Base-by-base conservation (phyloP, 2,888 invertebrate genomes). In the Callinectes sapidus region DNA sequence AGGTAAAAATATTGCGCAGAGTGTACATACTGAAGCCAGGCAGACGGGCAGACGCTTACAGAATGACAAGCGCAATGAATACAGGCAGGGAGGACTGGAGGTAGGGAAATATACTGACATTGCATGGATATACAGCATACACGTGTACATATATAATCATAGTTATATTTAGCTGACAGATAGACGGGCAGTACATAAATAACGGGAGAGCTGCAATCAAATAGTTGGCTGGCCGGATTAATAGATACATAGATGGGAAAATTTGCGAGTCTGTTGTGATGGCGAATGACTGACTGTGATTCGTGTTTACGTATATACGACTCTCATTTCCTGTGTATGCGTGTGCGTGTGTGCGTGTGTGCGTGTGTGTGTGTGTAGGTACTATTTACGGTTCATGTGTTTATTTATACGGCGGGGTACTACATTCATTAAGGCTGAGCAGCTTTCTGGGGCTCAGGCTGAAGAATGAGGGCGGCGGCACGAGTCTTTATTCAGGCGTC, bases 261-360 rank as follows among this genome's bases (percentile, higher is more conserved):
- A 77, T 28, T 77, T 77, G 71, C 28, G 71, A 77, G 28, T 28
- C 71, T 77, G 28, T 77, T 77, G 28, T 77, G 71, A n/a, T 28
- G 28, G 28, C 23, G 71, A 77, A 77, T 28, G 71, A 77, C 71
- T 28, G 71, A 77, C 71, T 28, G 71, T 77, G 71, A 77, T 77
- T 77, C 71, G 71, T 77, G 71, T 77, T 77, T 77, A 77, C 71
- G 71, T 77, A 77, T 77, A 77, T 77, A 77, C n/a, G 71, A 28
- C 71, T 28, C 71, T 77, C 71, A 77, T 77, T 77, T 28, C 32
- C 28, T n/a, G 71, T 77, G 8, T 28, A 23, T 61, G 23, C 18
- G 61, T 61, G 23, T 61, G 61, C 2, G 23, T 16, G 23, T 61
- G 23, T 14, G 35, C 39, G 86, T 86, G 35, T 86, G 39, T 39